Percentiles rank a stretch among this genome's conserved stretches.
Evolutionary conservation across 2,888 invertebrate species (phyloP).

Genomic region (Maniola hyperantus): DNA sequence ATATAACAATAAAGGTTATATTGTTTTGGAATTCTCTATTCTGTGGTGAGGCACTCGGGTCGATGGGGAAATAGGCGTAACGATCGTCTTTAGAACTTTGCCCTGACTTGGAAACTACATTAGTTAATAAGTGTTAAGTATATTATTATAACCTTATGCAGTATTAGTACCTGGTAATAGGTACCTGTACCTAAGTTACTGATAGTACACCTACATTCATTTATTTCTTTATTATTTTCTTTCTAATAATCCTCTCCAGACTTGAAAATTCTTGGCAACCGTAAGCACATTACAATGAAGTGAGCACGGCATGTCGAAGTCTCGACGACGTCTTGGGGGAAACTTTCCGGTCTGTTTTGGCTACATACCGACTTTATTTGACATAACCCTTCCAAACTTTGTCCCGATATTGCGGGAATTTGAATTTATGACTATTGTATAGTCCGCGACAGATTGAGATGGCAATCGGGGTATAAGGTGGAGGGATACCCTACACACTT

Average conservation of each 20-base stretch:
- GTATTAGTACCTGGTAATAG: not conserved
- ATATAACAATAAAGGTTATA: not conserved
- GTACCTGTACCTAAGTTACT: not conserved
- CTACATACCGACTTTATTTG: constrained; percentile 19
- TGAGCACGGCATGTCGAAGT: constrained; percentile 40
- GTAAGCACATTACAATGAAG: constrained; percentile 48
- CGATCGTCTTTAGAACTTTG: constrained; percentile 45
- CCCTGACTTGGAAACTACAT: constrained; percentile 44
- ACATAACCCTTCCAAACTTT: constrained; percentile 29
- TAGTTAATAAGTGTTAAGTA: no score
- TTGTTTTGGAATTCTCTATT: not conserved
- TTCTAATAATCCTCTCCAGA: constrained; percentile 15
- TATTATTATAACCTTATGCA: constrained; percentile 19
- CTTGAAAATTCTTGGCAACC: constrained; percentile 42
- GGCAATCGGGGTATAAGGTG: no score
- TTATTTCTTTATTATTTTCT: not conserved
- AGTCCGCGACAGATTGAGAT: no score
- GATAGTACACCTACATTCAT: not conserved
- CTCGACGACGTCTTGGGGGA: constrained; percentile 38
- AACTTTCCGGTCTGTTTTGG: constrained; percentile 41
- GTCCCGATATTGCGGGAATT: constrained; percentile 16
- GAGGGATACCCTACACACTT: no score
- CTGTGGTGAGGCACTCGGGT: constrained; percentile 1
- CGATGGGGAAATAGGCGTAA: constrained; percentile 35
- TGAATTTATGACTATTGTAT: constrained; percentile 14